phyloP scores from a whole-genome alignment of 2,113 vertebrate species.

The Microtus oregoni region DNA sequence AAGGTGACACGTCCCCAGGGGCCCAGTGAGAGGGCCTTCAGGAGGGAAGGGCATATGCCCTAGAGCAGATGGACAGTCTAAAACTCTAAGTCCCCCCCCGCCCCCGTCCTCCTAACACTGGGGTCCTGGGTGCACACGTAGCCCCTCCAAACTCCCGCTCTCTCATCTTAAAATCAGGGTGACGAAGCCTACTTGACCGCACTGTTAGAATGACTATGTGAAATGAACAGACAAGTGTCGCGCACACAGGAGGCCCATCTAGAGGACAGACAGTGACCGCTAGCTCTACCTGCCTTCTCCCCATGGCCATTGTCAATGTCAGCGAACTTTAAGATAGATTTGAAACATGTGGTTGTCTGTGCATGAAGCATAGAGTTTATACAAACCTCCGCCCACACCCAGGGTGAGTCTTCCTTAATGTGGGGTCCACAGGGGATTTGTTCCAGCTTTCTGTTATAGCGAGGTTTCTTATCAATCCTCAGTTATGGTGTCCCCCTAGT shows the following conservation, averaged over 20 bases:
- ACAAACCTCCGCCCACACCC: background rate
- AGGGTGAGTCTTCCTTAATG: background rate
- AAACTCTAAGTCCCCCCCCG: background rate
- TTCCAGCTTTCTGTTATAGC: background rate
- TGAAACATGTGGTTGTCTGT: background rate
- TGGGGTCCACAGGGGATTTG: background rate
- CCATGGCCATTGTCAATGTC: background rate
- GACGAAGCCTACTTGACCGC: background rate
- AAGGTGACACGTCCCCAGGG: background rate
- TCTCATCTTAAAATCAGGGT: background rate
- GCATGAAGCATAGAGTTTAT: background rate
- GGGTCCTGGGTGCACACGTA: background rate
- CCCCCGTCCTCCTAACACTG: background rate
- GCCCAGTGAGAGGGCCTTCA: background rate
- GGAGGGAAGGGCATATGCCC: background rate
- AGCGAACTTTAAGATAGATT: background rate
- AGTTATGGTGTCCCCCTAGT: background rate
- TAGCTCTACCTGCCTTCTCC: background rate
- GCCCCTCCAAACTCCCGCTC: background rate
- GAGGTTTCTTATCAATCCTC: background rate
- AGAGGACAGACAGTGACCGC: background rate
- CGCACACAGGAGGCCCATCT: background rate
- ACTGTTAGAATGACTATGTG: background rate
- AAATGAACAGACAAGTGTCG: background rate
- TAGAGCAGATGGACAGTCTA: background rate